These are phyloP conservation scores for Machaerirhynchus nigripectus DNA, from an alignment of 2,113 vertebrate species.

Conservation along the genomic window DNA sequence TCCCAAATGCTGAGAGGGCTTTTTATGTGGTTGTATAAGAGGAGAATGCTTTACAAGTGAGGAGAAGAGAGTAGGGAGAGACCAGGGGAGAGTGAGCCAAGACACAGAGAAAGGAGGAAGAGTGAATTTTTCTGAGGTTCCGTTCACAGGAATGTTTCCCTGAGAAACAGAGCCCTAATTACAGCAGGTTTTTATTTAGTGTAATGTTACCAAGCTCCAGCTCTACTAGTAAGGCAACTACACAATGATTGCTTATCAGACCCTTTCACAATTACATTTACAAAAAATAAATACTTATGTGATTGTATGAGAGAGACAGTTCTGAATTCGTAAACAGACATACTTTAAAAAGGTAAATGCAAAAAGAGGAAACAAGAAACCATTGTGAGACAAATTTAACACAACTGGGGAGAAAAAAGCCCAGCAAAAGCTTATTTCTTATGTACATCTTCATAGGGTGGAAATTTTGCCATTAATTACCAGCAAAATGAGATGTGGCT, in stretches of 20 bases:
- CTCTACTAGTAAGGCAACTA: neutral
- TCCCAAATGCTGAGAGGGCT: neutral
- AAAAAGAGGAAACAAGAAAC: neutral
- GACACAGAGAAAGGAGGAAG: neutral
- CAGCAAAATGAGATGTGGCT: neutral
- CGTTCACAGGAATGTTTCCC: neutral
- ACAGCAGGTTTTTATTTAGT: neutral
- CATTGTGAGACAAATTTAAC: neutral
- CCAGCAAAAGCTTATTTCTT: neutral
- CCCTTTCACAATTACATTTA: neutral
- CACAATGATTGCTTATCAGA: neutral
- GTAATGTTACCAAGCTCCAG: neutral
- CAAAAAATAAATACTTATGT: neutral
- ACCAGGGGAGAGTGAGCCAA: neutral
- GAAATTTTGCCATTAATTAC: neutral
- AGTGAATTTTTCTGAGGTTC: neutral
- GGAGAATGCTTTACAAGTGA: neutral
- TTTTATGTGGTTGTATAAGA: neutral
- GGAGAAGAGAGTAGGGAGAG: neutral
- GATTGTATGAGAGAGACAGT: neutral
- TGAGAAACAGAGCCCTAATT: neutral
- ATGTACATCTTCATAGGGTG: neutral
- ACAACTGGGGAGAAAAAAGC: accelerated
- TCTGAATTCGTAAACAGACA: neutral
- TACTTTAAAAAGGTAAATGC: neutral